Evolutionary conservation across 2,797 vertebrate genomes (phyloP).

Genomic region (Propithecus perrieri): DNA sequence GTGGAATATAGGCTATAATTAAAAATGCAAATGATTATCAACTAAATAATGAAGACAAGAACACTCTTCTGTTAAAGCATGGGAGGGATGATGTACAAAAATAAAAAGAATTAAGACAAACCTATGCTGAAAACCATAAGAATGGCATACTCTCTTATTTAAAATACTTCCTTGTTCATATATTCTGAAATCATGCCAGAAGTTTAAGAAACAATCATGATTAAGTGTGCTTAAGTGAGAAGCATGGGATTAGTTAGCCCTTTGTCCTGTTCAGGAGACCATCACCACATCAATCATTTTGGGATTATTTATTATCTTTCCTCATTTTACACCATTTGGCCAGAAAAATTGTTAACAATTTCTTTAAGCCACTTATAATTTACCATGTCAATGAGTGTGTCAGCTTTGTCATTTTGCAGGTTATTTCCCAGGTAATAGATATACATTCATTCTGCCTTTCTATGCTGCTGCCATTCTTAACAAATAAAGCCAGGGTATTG

Average conservation of each 20-base stretch:
- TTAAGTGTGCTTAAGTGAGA: slow-evolving; percentile 31
- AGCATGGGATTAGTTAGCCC: not conserved
- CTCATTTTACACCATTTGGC: slow-evolving; percentile 52
- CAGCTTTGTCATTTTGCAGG: slow-evolving; percentile 63
- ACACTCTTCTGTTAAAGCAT: not conserved
- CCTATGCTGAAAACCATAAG: not conserved
- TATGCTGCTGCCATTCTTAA: slow-evolving; percentile 33
- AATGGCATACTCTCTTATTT: not conserved
- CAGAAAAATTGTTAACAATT: slow-evolving; percentile 67
- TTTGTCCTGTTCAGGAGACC: slow-evolving; percentile 38
- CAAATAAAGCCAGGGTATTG: slow-evolving; percentile 55
- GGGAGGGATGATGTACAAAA: not conserved
- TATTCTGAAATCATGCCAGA: slow-evolving; percentile 36
- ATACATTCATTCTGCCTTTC: slow-evolving; percentile 56
- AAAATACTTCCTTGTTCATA: not conserved
- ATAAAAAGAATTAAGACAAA: not conserved
- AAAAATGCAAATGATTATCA: slow-evolving; percentile 4
- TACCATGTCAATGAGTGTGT: slow-evolving; percentile 54
- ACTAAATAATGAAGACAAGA: not conserved
- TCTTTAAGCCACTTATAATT: slow-evolving; percentile 66
- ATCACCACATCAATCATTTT: slow-evolving; percentile 42
- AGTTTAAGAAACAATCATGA: slow-evolving; percentile 41
- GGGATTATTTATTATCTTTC: slow-evolving; percentile 60
- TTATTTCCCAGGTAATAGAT: slow-evolving; percentile 67
- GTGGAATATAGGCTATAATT: not conserved